Percentiles rank a stretch among this genome's conserved stretches.
Evolutionary conservation across 2,888 invertebrate species (phyloP).

Genomic region (Allolobophora icterica): DNA sequence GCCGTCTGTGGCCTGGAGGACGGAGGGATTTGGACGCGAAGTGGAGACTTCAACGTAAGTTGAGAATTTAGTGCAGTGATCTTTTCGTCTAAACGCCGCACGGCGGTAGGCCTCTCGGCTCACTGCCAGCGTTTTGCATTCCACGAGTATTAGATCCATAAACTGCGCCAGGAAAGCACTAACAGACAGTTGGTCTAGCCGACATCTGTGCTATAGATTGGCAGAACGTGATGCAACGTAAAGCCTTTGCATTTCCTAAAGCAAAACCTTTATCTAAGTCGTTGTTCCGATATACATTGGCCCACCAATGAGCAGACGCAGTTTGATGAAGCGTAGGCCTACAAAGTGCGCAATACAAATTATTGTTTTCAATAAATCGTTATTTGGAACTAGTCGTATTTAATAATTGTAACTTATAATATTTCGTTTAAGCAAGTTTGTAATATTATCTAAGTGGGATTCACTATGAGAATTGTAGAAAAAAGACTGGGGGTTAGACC

Average conservation of each 20-base stretch:
- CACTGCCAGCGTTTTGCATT: not conserved
- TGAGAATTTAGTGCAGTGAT: not conserved
- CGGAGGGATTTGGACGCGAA: slow-evolving; percentile 39
- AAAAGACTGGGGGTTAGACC: too few relatives aligned
- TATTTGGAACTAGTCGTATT: too few relatives aligned
- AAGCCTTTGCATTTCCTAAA: too few relatives aligned
- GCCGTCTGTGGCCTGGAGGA: slow-evolving; percentile 42
- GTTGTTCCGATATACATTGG: not conserved
- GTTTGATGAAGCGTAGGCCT: not conserved
- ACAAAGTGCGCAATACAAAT: not conserved
- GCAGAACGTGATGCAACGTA: not conserved
- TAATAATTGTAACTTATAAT: too few relatives aligned
- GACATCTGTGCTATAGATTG: not conserved
- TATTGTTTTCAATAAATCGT: not conserved
- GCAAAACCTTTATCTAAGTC: too few relatives aligned
- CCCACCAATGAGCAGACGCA: not conserved
- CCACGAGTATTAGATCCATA: not conserved
- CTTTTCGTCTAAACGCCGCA: not conserved
- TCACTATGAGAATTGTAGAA: too few relatives aligned
- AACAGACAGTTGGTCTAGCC: too few relatives aligned
- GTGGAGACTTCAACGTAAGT: slow-evolving; percentile 42
- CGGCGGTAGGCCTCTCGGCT: not conserved
- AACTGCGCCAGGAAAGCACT: not conserved
- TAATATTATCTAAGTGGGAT: not conserved
- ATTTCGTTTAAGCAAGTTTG: not conserved